These are phyloP conservation scores for Pteronura brasiliensis DNA, from an alignment of 2,113 vertebrate species.

Conservation along the genomic window DNA sequence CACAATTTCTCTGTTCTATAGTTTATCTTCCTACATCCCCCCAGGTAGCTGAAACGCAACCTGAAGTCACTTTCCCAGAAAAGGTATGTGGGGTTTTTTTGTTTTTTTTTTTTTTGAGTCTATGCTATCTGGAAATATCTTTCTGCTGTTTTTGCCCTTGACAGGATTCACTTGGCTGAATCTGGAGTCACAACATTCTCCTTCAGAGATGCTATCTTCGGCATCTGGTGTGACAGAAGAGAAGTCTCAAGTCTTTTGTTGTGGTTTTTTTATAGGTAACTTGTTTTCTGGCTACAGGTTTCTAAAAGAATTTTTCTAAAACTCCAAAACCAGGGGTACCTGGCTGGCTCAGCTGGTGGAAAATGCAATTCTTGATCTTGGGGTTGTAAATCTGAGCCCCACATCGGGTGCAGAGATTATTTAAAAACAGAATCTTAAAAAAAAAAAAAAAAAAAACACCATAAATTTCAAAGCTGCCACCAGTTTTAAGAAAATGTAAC, in stretches of 20 bases:
- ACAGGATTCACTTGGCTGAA: not conserved
- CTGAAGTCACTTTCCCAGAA: not conserved
- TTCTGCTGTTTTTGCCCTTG: not conserved
- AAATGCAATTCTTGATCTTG: not conserved
- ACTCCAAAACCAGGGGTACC: not conserved
- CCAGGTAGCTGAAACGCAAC: not conserved
- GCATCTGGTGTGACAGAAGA: not conserved
- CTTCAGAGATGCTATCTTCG: not conserved
- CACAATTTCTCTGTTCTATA: not conserved
- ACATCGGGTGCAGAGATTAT: not conserved
- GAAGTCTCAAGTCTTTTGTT: not conserved
- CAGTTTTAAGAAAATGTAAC: not conserved
- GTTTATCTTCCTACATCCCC: not conserved
- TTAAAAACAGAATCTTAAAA: not conserved
- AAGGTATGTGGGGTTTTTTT: not conserved
- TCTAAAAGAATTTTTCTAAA: constrained; percentile 16
- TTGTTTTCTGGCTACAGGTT: not conserved
- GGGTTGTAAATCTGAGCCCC: not conserved
- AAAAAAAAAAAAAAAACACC: not conserved
- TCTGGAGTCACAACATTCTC: not conserved
- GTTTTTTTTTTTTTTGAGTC: not conserved
- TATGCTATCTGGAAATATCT: not conserved
- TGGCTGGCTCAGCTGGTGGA: not conserved
- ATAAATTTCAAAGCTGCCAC: not conserved
- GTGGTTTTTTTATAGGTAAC: not conserved